Percentiles rank a stretch among this genome's conserved stretches.
These are phyloP conservation scores for Lates calcarifer DNA, from an alignment of 2,113 vertebrate species.

Conservation along the genomic window DNA sequence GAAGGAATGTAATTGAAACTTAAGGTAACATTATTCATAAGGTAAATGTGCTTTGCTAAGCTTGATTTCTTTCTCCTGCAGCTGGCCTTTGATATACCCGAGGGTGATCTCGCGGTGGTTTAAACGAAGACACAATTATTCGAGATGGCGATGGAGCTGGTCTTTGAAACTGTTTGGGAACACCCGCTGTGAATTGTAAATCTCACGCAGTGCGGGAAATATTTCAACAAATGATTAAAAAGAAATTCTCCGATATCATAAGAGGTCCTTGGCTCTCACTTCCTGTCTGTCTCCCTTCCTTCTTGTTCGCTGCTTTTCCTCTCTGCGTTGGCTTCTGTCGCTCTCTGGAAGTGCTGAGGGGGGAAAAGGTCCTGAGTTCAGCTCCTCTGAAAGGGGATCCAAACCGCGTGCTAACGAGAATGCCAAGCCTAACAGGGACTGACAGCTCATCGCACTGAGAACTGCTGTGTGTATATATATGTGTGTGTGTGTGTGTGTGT, in stretches of 20 bases:
- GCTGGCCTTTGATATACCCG: conserved; percentile 54
- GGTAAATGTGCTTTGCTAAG: conserved; percentile 62
- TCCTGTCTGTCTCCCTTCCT: conserved; percentile 67
- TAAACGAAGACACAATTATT: conserved; percentile 58
- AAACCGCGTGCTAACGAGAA: conserved; percentile 80
- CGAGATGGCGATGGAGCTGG: conserved; percentile 7
- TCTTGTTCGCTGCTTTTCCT: conserved; percentile 59
- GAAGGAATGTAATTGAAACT: conserved; percentile 80
- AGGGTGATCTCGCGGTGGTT: conserved; percentile 41
- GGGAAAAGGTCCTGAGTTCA: conserved; percentile 74
- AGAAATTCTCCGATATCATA: conserved; percentile 47
- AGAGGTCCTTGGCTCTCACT: conserved; percentile 57
- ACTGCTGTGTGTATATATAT: conserved; percentile 58
- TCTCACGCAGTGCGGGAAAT: conserved; percentile 35
- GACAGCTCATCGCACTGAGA: conserved; percentile 75
- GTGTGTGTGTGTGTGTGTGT: conserved; percentile 40
- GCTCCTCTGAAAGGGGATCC: conserved; percentile 80
- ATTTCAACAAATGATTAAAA: conserved; percentile 66
- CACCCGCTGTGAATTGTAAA: conserved; percentile 30
- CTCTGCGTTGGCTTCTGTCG: conserved; percentile 30
- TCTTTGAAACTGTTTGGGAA: conserved; percentile 33
- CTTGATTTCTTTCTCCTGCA: conserved; percentile 54
- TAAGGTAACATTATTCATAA: conserved; percentile 74
- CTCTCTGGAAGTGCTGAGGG: conserved; percentile 66
- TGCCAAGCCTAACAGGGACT: conserved; percentile 82